Percentiles rank a stretch among this genome's conserved stretches.
phyloP scores from a whole-genome alignment of 2,113 vertebrate genomes.

The Aix galericulata region DNA sequence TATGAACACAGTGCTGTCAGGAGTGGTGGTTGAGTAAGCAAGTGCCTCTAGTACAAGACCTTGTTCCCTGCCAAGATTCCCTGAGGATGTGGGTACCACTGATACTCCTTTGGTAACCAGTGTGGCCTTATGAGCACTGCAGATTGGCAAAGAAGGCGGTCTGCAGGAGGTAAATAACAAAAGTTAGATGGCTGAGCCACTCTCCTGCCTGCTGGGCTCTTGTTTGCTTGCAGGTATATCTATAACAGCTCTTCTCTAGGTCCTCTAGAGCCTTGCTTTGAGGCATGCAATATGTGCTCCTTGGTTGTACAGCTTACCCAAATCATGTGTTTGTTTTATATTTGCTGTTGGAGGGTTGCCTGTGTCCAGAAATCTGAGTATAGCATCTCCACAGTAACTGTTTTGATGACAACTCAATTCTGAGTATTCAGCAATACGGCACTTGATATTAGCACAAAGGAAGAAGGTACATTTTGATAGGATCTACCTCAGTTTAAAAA shows the following conservation, averaged over 20 bases:
- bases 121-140: not conserved
- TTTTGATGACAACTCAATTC: not conserved
- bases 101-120: not conserved
- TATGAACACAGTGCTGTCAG: not conserved
- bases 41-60: not conserved
- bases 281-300: not conserved
- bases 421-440: not conserved
- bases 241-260: not conserved
- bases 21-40: not conserved
- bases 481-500: not conserved
- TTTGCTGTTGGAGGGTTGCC: not conserved
- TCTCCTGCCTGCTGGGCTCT: not conserved
- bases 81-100: not conserved
- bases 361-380: not conserved
- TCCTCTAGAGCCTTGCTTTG: not conserved
- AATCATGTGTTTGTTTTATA: not conserved
- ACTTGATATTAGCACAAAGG: not conserved
- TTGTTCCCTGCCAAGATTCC: not conserved
- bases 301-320: not conserved
- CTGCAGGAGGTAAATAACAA: not conserved
- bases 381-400: not conserved
- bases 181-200: not conserved
- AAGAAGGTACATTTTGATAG: not conserved
- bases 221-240: not conserved
- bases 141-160: not conserved